phyloP scores from a whole-genome alignment of 1,140 invertebrate species.

The Globodera rostochiensis region DNA sequence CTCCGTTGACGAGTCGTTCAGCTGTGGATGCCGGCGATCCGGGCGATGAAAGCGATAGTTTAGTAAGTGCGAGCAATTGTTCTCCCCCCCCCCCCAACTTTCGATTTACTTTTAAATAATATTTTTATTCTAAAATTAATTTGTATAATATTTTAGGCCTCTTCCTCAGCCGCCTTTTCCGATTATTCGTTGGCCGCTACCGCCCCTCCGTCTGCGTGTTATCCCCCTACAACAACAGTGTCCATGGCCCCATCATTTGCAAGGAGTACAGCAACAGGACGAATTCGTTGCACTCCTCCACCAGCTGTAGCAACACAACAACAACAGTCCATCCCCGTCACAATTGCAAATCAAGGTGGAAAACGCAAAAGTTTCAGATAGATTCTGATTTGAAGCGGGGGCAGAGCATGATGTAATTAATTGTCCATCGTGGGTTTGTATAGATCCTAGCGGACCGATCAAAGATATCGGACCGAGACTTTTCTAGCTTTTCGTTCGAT shows the following conservation, averaged over 20 bases:
- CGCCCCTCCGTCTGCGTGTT: neutral
- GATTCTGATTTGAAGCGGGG: slow-evolving; percentile 3
- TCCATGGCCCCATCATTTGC: too few species aligned
- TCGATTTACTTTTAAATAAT: neutral
- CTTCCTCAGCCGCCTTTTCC: slow-evolving; percentile 11
- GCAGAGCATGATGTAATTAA: too few species aligned
- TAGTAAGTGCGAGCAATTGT: slow-evolving; percentile 9
- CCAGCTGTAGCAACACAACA: slow-evolving; percentile 17
- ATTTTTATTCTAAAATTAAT: too few species aligned
- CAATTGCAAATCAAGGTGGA: neutral
- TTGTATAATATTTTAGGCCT: neutral
- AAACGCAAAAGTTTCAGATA: neutral
- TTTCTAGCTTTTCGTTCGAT: too few species aligned
- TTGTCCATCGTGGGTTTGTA: too few species aligned
- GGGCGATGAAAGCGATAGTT: slow-evolving; percentile 23
- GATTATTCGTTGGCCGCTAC: slow-evolving; percentile 25
- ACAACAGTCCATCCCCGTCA: neutral
- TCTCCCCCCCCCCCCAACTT: neutral
- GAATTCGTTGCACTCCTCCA: slow-evolving; percentile 28
- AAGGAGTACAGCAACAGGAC: neutral
- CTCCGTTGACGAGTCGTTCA: neutral
- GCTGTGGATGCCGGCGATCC: neutral
- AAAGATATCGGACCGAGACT: too few species aligned
- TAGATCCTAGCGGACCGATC: too few species aligned
- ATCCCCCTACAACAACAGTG: neutral